phyloP scores from a whole-genome alignment of 2,113 vertebrate genomes.

The Calypte anna region DNA sequence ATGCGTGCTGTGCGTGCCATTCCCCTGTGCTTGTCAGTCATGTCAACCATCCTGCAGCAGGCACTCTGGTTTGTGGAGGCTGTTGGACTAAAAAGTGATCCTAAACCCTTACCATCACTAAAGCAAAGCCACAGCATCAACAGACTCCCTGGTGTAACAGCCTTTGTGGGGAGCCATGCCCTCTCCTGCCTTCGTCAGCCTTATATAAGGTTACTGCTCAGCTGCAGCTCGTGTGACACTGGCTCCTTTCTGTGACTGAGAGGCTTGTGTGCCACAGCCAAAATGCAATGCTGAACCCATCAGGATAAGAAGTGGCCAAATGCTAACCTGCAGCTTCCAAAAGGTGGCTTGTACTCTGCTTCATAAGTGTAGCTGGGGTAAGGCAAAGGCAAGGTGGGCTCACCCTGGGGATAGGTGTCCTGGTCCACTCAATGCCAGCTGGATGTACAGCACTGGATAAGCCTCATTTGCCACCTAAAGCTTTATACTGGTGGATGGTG shows the following conservation, averaged over 20 bases:
- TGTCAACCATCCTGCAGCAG: not conserved
- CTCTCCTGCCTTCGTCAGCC: not conserved
- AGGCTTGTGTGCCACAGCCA: constrained; percentile 9
- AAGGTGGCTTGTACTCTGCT: not conserved
- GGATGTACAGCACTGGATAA: not conserved
- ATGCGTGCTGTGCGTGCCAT: fast-evolving
- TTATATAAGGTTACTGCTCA: not conserved
- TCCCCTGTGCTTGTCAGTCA: not conserved
- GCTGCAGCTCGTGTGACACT: not conserved
- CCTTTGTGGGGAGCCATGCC: not conserved
- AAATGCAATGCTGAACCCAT: constrained; percentile 5
- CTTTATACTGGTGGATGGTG: not conserved
- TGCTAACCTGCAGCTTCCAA: not conserved
- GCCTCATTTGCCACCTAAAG: not conserved
- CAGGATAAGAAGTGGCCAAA: not conserved
- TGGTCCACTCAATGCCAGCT: not conserved
- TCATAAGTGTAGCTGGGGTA: not conserved
- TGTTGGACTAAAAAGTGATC: not conserved
- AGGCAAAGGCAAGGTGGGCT: not conserved
- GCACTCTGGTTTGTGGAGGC: not conserved
- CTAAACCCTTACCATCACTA: not conserved
- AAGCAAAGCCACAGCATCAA: not conserved
- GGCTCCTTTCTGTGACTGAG: not conserved
- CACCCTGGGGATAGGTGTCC: not conserved
- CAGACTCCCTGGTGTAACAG: not conserved